Evolutionary conservation across 2,797 vertebrate species (phyloP), one percentile per base, ranked within the genome.

Genomic region (Gymnothorax javanicus): DNA sequence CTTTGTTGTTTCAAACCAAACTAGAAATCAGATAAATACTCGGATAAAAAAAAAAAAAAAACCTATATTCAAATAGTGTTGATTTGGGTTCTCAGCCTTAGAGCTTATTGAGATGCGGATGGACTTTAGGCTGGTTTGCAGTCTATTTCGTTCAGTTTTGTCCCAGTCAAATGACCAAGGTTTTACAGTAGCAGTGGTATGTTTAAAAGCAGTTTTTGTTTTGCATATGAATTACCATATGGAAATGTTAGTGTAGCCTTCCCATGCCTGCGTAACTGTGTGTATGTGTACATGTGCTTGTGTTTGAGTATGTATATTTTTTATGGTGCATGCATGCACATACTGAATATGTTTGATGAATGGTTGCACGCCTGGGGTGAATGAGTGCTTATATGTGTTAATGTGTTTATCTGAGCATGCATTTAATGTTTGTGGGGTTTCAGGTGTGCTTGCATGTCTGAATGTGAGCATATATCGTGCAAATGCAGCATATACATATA

Each of bases 381-480:
- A 27, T 15, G 17, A 79, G 9, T 67, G 23, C 56, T n/a, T 85
- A 67, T 84, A 20, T 84, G 83, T 85, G 64, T 71, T 17, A 60
- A 0, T 52, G 54, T 75, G 52, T 75, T 20, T 75, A 56, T 62
- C 6, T 52, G 43, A 15, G 12, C 52, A 43, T 69, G 57, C 64
- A 50, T 69, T 43, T 13, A 54, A 81, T 83, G 27, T 59, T 73
- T 20, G 73, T 86, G 64, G 64, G 86, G 85, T 60, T 85, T 58
- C 60, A 64, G 86, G 71, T 83, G 87, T 83, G 84, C 86, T 67
- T 86, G 81, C 89, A 83, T 86, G 83, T 75, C 57, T 85, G 84
- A 84, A 60, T 73, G 85, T 84, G 85, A 84, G 86, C 69, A 83
- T 23, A 77, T 87, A 62, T 84, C 77, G 84, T 64, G 85, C 69